Base-by-base conservation (phyloP, 2,888 invertebrate species). In the Pseudococcus viburni region DNA sequence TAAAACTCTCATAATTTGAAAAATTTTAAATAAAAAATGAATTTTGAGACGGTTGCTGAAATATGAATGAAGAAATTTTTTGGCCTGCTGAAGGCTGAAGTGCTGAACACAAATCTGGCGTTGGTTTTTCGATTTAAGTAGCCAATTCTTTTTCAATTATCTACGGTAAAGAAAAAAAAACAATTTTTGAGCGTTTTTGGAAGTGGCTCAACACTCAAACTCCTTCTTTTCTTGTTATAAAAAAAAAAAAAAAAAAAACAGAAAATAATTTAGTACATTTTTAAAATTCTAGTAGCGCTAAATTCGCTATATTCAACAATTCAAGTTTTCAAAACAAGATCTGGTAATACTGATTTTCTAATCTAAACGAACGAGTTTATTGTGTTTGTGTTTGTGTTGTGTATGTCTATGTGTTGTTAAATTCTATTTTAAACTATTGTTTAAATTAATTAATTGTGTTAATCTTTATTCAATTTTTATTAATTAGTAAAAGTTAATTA, bases 341-440 rank as follows among this genome's bases (percentile, higher is more conserved):
- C 33, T 73, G 73, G 33, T 17, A 33, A 33, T 33, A 33, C 73
- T 73, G 73, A 73, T 15, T 73, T 73, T 73, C 26, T 64, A 64
- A 64, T 73, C 26, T 73, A 33, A 73, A 15, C 64, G 7, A 64
- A 64, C 64, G n/a, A 59, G 33, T 73, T 26, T 19, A 73, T 73
- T 73, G 73, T 73, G 9, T 68, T 33, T 73, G n/a, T 64, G 64
- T 64, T 64, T n/a, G n/a, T n/a, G n/a, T n/a, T n/a, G n/a, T n/a
- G n/a, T n/a, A 26, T 73, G 33, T 73, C 0, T 73, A 11, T 73
- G 73, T 73, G 42, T 42, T 68, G 26, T 68, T 8, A 15, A 33
- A 12, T 64, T 64, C 64, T 22, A 64, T 64, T 64, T 64, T 22
- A 64, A 64, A 64, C 64, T 64, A 64, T 64, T 22, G 64, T 64